Base-by-base conservation (phyloP, 2,888 invertebrate species). In the Drosophila fungiperda region DNA sequence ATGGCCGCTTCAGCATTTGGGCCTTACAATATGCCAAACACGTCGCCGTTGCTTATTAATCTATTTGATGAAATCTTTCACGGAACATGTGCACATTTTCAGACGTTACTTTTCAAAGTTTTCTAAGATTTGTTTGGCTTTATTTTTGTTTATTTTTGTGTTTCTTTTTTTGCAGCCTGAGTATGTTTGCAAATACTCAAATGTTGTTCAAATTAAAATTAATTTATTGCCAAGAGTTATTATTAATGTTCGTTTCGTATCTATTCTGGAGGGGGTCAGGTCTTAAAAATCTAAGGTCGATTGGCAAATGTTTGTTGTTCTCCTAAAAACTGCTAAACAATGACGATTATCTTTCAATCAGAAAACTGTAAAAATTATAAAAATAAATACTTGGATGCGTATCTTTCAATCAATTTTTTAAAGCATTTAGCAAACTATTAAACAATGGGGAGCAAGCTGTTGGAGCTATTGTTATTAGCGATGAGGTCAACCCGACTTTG, bases 21-120 rank as follows among this genome's bases (percentile, higher is more conserved):
- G 61, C 38, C 61, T 55, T n/a, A 55, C 58, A 20, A 71, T 53
- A 86, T 86, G 90, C 90, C 80, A 63, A 72, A 85, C 85, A 86
- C 90, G 85, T 86, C 82, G 80, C 69, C 66, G 84, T 68, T 79
- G 82, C 84, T 84, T 85, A 89, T 86, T 87, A 86, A 87, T 86
- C 88, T 86, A 80, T 80, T 89, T 85, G 85, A 80, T 69, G 85
- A 87, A 85, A 85, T 89, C 85, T 60, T 35, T 52, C 60, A 50
- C 48, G 61, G 57, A 68, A 78, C 82, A 81, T 84, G 79, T 45
- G 57, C 78, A 80, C 63, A 80, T 72, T 78, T 84, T 77, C 55
- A 55, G 68, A 73, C 66, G 65, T 85, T 82, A 67, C 78, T 68
- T 76, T 86, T 70, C 65, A 45, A 45, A 54, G 29, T 58, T 65